Base-by-base conservation (phyloP, 2,797 vertebrate genomes). In the Pipistrellus pygmaeus region DNA sequence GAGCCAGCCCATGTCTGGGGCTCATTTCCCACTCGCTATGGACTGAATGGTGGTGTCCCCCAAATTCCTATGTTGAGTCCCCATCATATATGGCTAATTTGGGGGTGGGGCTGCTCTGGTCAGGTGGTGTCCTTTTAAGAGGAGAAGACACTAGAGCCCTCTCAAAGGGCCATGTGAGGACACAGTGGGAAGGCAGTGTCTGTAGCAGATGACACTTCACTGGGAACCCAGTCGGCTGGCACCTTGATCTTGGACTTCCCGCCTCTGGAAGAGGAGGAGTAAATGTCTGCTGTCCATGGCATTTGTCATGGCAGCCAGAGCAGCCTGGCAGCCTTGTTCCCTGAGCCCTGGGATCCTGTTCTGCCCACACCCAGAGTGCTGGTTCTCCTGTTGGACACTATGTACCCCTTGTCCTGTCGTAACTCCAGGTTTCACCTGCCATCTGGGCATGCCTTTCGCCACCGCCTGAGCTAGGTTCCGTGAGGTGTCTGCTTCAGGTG, bases 271-370 rank as follows among this genome's bases (percentile, higher is more conserved):
- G 2, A 2, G 1, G 30, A 35, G 23, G 7, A 4, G 5, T 8
- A n/a, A 27, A 15, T 25, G 21, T 68, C 27, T 72, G 15, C 41
- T 4, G 9, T 11, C 25, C 55, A 0, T 0, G 23, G 55, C 9
- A 4, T 17, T 10, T 9, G 41, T 23, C 8, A 10, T 0, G 2
- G 55, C 68, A 4, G 4, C 32, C 41, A 0, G 77, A 38, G n/a
- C 32, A 41, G 46, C 38, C 60, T 4, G 20, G 23, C 30, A 27
- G n/a, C 6, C 2, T 60, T 6, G 15, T 71, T 41, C 55, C 55
- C 77, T 10, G 44, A 6, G 30, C 60, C 38, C 57, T 11, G 62
- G 18, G 0, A 21, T 25, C 23, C 55, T 6, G 0, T 32, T 75
- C 55, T 5, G 78, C 6, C 23, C 14, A 8, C 20, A 6, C 18